A percentile compares a stretch with the other conserved stretches of the same genome.
phyloP scores from a whole-genome alignment of 2,888 invertebrate species.

The Ctena decussata region DNA sequence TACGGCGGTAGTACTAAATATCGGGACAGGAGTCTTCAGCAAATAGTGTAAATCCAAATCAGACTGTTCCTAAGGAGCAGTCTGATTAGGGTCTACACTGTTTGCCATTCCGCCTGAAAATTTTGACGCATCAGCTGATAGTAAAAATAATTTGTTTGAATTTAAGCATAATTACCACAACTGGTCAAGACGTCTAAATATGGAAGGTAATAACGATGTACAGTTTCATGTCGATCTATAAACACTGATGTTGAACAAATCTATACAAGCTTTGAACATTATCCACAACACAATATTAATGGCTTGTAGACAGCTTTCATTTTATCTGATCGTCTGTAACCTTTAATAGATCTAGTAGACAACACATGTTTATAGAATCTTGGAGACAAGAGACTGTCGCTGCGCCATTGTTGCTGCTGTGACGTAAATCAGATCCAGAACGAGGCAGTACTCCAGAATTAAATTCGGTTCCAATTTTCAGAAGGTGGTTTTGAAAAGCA shows the following conservation, averaged over 20 bases:
- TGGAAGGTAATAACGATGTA: too few species aligned
- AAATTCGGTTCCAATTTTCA: neutral
- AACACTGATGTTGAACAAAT: neutral
- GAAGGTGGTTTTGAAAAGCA: neutral
- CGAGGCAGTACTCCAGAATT: neutral
- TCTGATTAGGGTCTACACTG: too few species aligned
- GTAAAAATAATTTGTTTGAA: too few species aligned
- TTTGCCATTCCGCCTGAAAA: too few species aligned
- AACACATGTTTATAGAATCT: neutral
- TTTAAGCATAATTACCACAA: too few species aligned
- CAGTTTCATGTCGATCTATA: neutral
- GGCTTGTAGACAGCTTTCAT: neutral
- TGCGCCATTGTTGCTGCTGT: neutral
- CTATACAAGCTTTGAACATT: neutral
- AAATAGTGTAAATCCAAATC: too few species aligned
- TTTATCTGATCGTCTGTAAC: neutral
- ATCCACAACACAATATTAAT: constrained; percentile 3
- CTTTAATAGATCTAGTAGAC: neutral
- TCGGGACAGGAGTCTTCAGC: too few species aligned
- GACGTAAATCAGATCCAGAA: neutral
- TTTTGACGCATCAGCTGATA: too few species aligned
- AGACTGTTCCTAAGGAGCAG: too few species aligned
- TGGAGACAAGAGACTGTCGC: neutral
- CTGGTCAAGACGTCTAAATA: too few species aligned
- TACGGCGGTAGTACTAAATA: too few species aligned